Base-by-base conservation (phyloP, 2,113 vertebrate species). In the Corynorhinus townsendii region DNA sequence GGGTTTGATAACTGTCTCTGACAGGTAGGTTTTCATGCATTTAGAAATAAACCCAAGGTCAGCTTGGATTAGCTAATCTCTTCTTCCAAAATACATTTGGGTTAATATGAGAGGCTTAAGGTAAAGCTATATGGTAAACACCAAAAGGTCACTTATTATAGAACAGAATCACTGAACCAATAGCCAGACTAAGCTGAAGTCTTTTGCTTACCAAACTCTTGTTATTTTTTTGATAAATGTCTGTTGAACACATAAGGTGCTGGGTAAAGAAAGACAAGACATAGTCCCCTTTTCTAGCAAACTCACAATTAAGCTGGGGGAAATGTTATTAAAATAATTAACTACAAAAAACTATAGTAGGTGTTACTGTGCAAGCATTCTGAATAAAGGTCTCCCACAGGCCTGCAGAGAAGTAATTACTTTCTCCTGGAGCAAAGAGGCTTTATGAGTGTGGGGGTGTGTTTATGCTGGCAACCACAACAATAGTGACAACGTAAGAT, bases 31-130 rank as follows among this genome's bases (percentile, higher is more conserved):
- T 94, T 92, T 75, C 38, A 77, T 87, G 59, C 56, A 89, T 77
- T 49, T 80, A 90, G 92, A 95, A 95, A 69, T 88, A 94, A 93
- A 89, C 52, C 30, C 86, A 90, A 87, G 43, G 59, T 77, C 62
- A 90, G 38, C 43, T 49, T 81, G 38, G 5, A 91, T 1, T 75
- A 26, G 62, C 83, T 88, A 91, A 59, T 79, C n/a, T 95, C 84
- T 87, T 89, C 54, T 14, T 94, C 79, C 43, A 90, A 92, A 96
- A 89, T 71, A 86, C 16, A 84, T 43, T 64, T 64, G 82, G 68
- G 38, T 83, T 79, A 76, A 28, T 30, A 75, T 28, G 33, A 86
- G 24, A 79, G 5, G 49, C 30, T 59, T 85, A 38, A 94, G 30
- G 20, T 80, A 80, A 94, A 91, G 35, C 43, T 83, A 69, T 7